Percentiles rank a stretch among this genome's conserved stretches.
Evolutionary conservation across 2,113 vertebrate genomes (phyloP).

Genomic region (Nansenia antarctica): DNA sequence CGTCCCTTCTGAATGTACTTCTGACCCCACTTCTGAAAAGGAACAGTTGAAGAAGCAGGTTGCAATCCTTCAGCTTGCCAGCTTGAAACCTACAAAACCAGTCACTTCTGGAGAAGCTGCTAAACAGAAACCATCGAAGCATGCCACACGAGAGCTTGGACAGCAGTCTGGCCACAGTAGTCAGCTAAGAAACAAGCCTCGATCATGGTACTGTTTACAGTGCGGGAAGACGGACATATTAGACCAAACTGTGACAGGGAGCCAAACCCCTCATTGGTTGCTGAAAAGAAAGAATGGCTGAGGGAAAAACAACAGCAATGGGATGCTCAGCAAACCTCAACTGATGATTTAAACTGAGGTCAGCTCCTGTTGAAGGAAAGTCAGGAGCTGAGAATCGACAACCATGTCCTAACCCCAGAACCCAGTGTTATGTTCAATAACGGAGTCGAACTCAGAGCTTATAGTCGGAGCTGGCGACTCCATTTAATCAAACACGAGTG

Average conservation of each 20-base stretch:
- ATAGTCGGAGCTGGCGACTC: too few relatives aligned
- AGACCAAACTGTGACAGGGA: background rate
- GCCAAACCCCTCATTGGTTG: background rate
- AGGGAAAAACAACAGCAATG: background rate
- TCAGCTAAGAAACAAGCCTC: background rate
- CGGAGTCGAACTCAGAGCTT: too few relatives aligned
- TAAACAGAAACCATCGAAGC: background rate
- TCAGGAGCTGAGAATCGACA: too few relatives aligned
- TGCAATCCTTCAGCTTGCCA: slow-evolving; percentile 1
- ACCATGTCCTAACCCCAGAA: too few relatives aligned
- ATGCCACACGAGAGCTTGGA: too few relatives aligned
- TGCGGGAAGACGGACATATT: slow-evolving; percentile 10
- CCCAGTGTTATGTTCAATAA: too few relatives aligned
- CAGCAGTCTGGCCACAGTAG: background rate
- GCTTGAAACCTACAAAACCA: background rate
- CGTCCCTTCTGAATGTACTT: background rate
- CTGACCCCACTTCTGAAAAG: background rate
- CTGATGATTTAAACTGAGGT: background rate
- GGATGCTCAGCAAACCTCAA: background rate
- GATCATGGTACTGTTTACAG: slow-evolving; percentile 5
- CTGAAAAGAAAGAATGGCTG: background rate
- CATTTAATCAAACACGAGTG: too few relatives aligned
- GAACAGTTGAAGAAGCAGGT: background rate
- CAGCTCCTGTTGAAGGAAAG: background rate
- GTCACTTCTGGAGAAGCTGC: background rate